Percentiles rank a stretch among this genome's conserved stretches.
phyloP scores from a whole-genome alignment of 2,113 vertebrate genomes.

The Salvelinus namaycush region DNA sequence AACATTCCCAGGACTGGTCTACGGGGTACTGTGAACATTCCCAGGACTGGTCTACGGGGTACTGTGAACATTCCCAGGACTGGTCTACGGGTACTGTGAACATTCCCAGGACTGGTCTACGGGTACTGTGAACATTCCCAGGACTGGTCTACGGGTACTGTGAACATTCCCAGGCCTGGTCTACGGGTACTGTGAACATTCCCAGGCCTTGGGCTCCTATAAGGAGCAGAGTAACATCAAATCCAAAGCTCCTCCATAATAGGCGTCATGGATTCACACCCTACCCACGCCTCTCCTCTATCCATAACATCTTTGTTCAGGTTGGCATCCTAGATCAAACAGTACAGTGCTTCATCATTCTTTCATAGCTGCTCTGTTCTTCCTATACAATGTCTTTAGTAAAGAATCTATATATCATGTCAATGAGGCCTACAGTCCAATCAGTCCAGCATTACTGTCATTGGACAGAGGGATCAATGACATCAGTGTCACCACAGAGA shows the following conservation, averaged over 20 bases:
- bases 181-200: neutral
- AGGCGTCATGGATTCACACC: neutral
- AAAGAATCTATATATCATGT: conserved; percentile 14
- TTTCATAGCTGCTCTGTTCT: conserved; percentile 11
- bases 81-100: neutral
- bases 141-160: too few relatives aligned
- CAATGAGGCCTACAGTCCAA: conserved; percentile 38
- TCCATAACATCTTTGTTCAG: neutral
- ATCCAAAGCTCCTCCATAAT: neutral
- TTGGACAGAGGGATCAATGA: conserved; percentile 55
- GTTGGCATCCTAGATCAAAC: neutral
- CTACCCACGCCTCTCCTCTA: neutral
- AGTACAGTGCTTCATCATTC: neutral
- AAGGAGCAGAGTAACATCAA: neutral
- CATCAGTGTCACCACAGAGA: conserved; percentile 51
- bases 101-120: neutral
- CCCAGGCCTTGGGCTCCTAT: too few relatives aligned
- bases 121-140: neutral
- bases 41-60: too few relatives aligned
- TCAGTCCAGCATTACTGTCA: conserved; percentile 52
- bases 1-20: neutral
- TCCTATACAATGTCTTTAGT: neutral
- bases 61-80: neutral
- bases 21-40: neutral
- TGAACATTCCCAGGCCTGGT: neutral